Evolutionary conservation across 2,113 vertebrate species (phyloP), one percentile per base, ranked within the genome.

Genomic region (Thunnus thynnus): DNA sequence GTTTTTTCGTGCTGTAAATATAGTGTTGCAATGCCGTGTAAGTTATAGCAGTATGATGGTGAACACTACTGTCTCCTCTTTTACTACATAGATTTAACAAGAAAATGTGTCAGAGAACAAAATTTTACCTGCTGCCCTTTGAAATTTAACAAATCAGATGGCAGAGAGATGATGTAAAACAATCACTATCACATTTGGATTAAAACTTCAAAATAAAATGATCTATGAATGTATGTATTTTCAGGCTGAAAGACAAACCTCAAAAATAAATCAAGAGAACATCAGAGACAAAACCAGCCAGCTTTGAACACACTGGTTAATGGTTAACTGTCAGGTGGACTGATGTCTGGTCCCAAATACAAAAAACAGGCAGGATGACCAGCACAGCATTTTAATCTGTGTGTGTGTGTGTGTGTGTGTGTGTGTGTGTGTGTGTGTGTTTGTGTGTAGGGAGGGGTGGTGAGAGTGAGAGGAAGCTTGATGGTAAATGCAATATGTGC

Each of bases 241-340:
- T 16, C 2, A 32, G 62, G 50, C 51, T 68, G 10, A 69, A 78
- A 63, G 57, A 52, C 12, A 76, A 83, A 77, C 22, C 17, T 75
- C 1, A 65, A 69, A 80, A 67, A 84, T 78, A 86, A 85, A 60
- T 44, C 30, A 55, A 55, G 75, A 20, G 62, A 66, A 76, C 12
- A 79, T 74, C 76, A 82, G 72, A 85, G 72, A 88, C 54, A 54
- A 27, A 61, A 66, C n/a, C 63, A 72, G 74, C 30, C 58, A 78
- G 71, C 77, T 83, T 72, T 67, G 30, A 78, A 66, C 80, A 87
- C 67, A 83, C 70, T 63, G 63, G 93, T 95, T 95, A 94, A 96
- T 95, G 68, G 75, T 95, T 95, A 95, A 95, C 94, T 78, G 76
- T 67, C 10, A 63, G 77, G 76, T 93, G 65, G 76, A 82, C 88